Evolutionary conservation across 2,888 invertebrate species (phyloP), one percentile per base, ranked within the genome.

Genomic region (Stegophylla sp.): DNA sequence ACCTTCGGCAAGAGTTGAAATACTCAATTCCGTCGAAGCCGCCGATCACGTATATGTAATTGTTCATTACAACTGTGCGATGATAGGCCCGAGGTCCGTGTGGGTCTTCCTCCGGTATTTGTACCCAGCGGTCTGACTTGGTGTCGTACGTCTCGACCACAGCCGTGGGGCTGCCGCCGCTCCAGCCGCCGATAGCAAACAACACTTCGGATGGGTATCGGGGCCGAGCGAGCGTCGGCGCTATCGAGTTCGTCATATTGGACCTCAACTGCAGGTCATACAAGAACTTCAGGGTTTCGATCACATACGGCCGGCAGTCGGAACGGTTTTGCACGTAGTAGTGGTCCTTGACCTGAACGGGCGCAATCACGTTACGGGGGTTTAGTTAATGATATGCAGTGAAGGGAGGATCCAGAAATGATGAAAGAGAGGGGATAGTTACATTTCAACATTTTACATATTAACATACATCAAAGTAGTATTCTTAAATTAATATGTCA

Each of bases 11-110:
- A 10, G 93, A 93, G 87, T 94, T 94, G 86, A 94, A 95, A 85
- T 94, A 94, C 85, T 93, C 92, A 87, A 91, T 90, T n/a, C 96
- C 96, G 85, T 97, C 94, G 85, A 96, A 97, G 5, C 97, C 97
- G 0, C 97, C 97, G 83, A 97, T 93, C 5, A 95, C 92, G 87
- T 93, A 96, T 83, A 97, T 94, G 85, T 92, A 91, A 84, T 90
- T 90, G 0, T 93, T 94, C 0, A 97, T 89, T 0, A 96, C 94
- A 0, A 94, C 95, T 0, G 95, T 94, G n/a, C 96, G 96, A 85
- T 97, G 97, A 86, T 97, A 97, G 0, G 96, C 96, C 75, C 96
- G 89, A 0, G 96, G 81, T 0, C 83, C 83, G 28, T 63, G 53
- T 9, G 81, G 72, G 45, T 83, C 83, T 4, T 61, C 79, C 15